Evolutionary conservation across 2,888 invertebrate genomes (phyloP).

Genomic region (Spisula solida): DNA sequence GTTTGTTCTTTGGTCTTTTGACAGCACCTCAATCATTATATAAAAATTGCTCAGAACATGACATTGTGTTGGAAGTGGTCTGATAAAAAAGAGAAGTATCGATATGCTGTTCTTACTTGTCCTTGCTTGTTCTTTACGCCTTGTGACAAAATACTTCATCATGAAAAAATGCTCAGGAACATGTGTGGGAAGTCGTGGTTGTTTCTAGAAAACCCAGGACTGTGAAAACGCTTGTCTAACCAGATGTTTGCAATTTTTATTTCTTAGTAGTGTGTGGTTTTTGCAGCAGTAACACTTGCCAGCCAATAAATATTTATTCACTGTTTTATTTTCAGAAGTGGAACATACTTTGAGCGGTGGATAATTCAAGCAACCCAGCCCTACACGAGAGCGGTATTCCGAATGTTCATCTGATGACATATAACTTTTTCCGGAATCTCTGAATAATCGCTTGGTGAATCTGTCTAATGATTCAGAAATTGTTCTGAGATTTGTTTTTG

Average conservation of each 20-base stretch:
- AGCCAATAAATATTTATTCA: slow-evolving; percentile 15
- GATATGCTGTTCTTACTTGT: too few relatives aligned
- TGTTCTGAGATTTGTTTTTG: background rate
- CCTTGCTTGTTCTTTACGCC: too few relatives aligned
- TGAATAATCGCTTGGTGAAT: background rate
- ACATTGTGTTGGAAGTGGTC: too few relatives aligned
- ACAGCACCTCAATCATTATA: too few relatives aligned
- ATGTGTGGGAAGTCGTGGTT: too few relatives aligned
- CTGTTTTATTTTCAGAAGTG: background rate
- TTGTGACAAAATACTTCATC: too few relatives aligned
- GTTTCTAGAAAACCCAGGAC: background rate
- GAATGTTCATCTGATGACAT: slow-evolving; percentile 1
- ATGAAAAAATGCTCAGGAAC: too few relatives aligned
- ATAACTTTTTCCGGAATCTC: background rate
- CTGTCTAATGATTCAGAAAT: background rate
- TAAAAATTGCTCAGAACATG: too few relatives aligned
- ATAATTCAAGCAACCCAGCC: background rate
- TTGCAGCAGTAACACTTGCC: background rate
- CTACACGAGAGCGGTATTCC: background rate
- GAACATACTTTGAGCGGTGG: background rate
- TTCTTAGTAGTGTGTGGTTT: background rate
- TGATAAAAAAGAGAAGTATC: too few relatives aligned
- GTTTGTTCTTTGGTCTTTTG: too few relatives aligned
- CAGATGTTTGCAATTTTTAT: background rate
- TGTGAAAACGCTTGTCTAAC: background rate